Evolutionary conservation across 2,113 vertebrate genomes (phyloP).

Genomic region (Tychaedon coryphoeus): DNA sequence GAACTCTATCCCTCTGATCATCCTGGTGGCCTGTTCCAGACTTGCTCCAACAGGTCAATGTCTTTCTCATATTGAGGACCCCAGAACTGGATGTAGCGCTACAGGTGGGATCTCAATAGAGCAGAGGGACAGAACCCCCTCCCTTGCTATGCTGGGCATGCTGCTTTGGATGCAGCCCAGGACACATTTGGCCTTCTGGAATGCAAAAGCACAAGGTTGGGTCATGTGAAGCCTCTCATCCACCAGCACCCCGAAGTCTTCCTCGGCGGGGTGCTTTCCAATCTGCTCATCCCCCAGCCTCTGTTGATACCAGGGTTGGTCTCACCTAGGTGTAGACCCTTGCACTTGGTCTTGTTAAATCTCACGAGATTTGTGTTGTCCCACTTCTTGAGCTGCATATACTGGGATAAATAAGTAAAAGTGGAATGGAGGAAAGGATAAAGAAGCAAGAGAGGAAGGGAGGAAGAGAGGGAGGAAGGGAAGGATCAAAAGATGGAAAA

Average conservation of each 20-base stretch:
- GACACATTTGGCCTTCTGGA: fast-evolving
- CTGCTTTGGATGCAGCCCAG: not conserved
- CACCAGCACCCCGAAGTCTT: not conserved
- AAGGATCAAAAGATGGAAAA: not conserved
- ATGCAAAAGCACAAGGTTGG: not conserved
- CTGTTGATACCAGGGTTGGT: too few species aligned
- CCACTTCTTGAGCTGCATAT: not conserved
- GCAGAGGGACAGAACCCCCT: not conserved
- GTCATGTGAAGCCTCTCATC: fast-evolving
- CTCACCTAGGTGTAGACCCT: not conserved
- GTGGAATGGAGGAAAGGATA: not conserved
- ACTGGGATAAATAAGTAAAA: not conserved
- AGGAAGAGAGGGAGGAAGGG: not conserved
- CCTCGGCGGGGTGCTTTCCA: not conserved
- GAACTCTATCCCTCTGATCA: not conserved
- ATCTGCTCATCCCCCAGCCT: not conserved
- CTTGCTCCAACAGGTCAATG: too few species aligned
- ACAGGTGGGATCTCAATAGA: not conserved
- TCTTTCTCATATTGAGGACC: fast-evolving
- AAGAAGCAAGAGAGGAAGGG: not conserved
- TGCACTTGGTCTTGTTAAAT: not conserved
- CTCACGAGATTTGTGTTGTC: not conserved
- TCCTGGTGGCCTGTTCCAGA: too few species aligned
- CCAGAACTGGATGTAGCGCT: not conserved
- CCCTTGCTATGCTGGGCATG: fast-evolving